These are phyloP conservation scores for Pelusios castaneus DNA, from an alignment of 2,113 vertebrate species.

Conservation along the genomic window DNA sequence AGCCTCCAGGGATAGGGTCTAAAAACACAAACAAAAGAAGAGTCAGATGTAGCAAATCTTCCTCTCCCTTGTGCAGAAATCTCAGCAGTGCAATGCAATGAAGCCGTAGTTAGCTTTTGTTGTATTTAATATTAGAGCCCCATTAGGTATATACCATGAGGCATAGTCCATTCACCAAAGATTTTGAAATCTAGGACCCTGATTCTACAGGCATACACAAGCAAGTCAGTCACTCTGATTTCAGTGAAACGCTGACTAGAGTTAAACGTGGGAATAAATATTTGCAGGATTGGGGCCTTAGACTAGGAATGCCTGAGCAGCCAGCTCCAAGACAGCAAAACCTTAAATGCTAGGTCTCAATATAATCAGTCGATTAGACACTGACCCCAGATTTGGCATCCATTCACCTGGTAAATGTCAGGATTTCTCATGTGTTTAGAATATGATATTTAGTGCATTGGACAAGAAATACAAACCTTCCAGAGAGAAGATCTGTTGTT, in stretches of 20 bases:
- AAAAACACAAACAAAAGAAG: background rate
- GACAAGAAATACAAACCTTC: too few relatives aligned
- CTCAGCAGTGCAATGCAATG: background rate
- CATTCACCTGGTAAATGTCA: background rate
- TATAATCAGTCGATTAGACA: background rate
- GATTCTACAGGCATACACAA: background rate
- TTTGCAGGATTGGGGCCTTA: background rate
- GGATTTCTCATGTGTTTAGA: background rate
- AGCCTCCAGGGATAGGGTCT: conserved; percentile 96
- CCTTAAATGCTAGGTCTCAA: background rate
- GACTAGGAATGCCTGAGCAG: background rate
- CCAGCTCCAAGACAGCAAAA: background rate
- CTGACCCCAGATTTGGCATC: background rate
- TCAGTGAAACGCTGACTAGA: background rate
- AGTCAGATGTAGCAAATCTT: background rate
- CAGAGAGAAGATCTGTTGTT: background rate
- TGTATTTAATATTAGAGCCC: background rate
- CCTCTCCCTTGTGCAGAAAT: background rate
- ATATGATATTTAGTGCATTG: background rate
- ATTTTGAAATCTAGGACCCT: background rate
- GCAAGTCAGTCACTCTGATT: background rate
- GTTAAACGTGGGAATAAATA: background rate
- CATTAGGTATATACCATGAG: background rate
- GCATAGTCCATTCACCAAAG: background rate
- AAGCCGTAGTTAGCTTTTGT: background rate